Evolutionary conservation across 2,797 vertebrate genomes (phyloP).

Genomic region (Falco concolor): DNA sequence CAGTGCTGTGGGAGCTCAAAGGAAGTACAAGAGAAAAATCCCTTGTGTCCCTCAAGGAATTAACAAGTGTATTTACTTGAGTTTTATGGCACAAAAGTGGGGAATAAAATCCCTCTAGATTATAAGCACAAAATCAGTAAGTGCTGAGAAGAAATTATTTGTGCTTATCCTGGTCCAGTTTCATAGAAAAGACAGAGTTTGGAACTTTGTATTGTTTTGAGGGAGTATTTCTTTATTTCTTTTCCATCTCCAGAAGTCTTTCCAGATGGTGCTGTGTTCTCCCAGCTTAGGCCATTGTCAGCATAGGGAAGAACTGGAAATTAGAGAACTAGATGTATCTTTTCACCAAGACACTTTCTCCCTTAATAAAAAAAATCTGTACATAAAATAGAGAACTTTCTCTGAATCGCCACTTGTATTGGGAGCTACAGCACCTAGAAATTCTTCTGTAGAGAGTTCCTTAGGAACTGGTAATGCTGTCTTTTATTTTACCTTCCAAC

Average conservation of each 20-base stretch:
- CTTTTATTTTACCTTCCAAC: neutral
- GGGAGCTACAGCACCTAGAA: neutral
- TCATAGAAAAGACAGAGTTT: neutral
- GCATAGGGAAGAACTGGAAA: neutral
- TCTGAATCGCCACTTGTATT: neutral
- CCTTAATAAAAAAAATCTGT: neutral
- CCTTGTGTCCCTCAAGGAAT: neutral
- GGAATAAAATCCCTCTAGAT: neutral
- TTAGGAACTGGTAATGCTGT: neutral
- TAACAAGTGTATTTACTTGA: neutral
- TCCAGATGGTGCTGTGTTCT: neutral
- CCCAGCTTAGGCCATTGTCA: neutral
- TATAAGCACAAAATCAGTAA: neutral
- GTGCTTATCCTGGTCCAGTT: neutral
- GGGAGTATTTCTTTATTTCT: neutral
- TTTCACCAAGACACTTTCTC: neutral
- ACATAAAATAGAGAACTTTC: neutral
- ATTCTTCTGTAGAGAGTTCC: neutral
- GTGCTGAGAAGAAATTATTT: neutral
- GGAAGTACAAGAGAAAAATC: neutral
- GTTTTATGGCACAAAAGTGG: neutral
- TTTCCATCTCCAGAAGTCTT: neutral
- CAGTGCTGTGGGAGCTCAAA: neutral
- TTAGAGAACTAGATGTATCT: neutral
- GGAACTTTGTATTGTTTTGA: neutral